These are phyloP conservation scores for Aporrectodea caliginosa DNA, from an alignment of 1,140 invertebrate species.

Conservation along the genomic window DNA sequence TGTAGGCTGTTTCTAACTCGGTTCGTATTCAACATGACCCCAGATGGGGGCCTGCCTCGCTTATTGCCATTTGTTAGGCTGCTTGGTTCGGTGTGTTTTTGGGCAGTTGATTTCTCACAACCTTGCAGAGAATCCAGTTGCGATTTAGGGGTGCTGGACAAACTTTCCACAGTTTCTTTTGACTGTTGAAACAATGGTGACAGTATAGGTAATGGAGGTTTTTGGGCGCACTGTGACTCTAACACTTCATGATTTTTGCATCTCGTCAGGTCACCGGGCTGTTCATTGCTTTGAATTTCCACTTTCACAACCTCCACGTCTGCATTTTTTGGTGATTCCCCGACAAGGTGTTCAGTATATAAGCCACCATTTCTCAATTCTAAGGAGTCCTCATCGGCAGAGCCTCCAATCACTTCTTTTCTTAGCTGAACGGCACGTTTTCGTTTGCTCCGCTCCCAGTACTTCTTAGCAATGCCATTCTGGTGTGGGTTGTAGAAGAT, in stretches of 20 bases:
- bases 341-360: background rate
- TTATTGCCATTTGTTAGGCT: background rate
- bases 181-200: background rate
- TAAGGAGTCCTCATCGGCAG: background rate
- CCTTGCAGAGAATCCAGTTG: background rate
- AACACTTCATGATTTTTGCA: too few relatives aligned
- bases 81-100: background rate
- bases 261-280: background rate
- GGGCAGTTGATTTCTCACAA: background rate
- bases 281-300: background rate
- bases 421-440: background rate
- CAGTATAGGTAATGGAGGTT: background rate
- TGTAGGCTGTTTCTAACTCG: background rate
- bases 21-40: background rate
- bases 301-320: background rate
- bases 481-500: constrained; percentile 90
- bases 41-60: background rate
- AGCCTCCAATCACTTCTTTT: background rate
- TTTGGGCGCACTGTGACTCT: too few relatives aligned
- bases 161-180: background rate
- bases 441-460: constrained; percentile 71
- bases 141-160: background rate
- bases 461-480: constrained; percentile 83
- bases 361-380: background rate
- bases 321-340: background rate